These are phyloP conservation scores for Agrilus planipennis DNA, from an alignment of 1,140 invertebrate species.

Conservation along the genomic window DNA sequence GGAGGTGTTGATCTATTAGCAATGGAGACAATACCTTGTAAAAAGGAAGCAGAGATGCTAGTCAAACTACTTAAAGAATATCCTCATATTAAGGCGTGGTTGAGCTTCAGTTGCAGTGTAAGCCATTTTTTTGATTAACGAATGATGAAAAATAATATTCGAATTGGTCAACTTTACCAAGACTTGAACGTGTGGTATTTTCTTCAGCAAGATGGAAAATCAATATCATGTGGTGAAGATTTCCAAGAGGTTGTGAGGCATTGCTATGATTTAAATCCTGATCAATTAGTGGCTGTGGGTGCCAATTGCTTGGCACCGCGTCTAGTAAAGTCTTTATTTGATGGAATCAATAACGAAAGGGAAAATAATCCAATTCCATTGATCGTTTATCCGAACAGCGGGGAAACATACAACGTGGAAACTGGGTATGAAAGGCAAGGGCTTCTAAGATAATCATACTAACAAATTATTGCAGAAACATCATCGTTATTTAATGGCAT, in stretches of 20 bases:
- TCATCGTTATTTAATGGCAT: too few species aligned
- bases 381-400: conserved; percentile 70
- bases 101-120: conserved; percentile 75
- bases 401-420: conserved; percentile 53
- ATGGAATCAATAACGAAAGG: conserved; percentile 40
- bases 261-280: conserved; percentile 49
- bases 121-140: conserved; percentile 13
- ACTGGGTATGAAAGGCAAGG: too few species aligned
- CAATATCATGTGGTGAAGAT: conserved; percentile 60
- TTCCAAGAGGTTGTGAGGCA: conserved; percentile 44
- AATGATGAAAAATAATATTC: not conserved
- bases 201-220: conserved; percentile 48
- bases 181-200: too few species aligned
- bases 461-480: too few species aligned
- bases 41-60: conserved; percentile 67
- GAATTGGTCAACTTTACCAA: too few species aligned
- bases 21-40: conserved; percentile 81
- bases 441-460: too few species aligned
- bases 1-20: conserved; percentile 72
- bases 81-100: conserved; percentile 61
- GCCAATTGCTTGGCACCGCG: conserved; percentile 72
- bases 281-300: conserved; percentile 67
- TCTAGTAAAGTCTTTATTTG: conserved; percentile 43
- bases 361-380: conserved; percentile 43
- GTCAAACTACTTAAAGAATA: conserved; percentile 63